phyloP scores from a whole-genome alignment of 37 sponge, comb jelly and placozoan genomes.

The Spongilla lacustris region DNA sequence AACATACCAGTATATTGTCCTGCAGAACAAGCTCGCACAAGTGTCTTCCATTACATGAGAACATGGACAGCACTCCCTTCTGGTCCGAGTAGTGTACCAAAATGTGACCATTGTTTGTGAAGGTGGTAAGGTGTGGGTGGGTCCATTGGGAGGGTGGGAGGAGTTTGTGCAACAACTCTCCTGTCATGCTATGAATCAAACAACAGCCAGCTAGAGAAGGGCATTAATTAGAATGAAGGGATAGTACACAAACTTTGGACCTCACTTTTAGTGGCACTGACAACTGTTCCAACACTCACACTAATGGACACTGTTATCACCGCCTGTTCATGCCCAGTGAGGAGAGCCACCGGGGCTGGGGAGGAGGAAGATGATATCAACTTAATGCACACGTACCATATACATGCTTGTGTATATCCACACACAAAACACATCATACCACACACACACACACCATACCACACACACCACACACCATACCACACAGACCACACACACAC shows the following conservation, averaged over 20 bases:
- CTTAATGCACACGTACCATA: too few species aligned
- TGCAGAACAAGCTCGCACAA: slow-evolving; percentile 33
- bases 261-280: slow-evolving; percentile 81
- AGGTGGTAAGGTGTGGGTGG: slow-evolving; percentile 49
- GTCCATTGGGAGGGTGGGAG: slow-evolving; percentile 21
- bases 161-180: slow-evolving; percentile 72
- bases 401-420: too few species aligned
- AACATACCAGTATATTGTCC: slow-evolving; percentile 58
- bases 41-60: slow-evolving; percentile 73
- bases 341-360: slow-evolving; percentile 62
- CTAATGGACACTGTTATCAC: slow-evolving; percentile 75
- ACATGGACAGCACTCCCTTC: slow-evolving; percentile 78
- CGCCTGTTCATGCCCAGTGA: slow-evolving; percentile 82
- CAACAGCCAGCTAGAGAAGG: slow-evolving; percentile 43
- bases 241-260: not conserved
- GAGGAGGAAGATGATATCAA: slow-evolving; percentile 8
- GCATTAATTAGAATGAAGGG: not conserved
- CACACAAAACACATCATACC: not conserved
- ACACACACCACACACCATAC: not conserved
- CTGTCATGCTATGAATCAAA: slow-evolving; percentile 53
- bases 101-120: slow-evolving; percentile 61
- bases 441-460: not conserved
- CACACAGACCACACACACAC: not conserved
- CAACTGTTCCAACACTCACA: slow-evolving; percentile 78
- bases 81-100: slow-evolving; percentile 80